Conservation (phyloP, 1,140 invertebrate species). For the Macrobrachium nipponense region DNA sequence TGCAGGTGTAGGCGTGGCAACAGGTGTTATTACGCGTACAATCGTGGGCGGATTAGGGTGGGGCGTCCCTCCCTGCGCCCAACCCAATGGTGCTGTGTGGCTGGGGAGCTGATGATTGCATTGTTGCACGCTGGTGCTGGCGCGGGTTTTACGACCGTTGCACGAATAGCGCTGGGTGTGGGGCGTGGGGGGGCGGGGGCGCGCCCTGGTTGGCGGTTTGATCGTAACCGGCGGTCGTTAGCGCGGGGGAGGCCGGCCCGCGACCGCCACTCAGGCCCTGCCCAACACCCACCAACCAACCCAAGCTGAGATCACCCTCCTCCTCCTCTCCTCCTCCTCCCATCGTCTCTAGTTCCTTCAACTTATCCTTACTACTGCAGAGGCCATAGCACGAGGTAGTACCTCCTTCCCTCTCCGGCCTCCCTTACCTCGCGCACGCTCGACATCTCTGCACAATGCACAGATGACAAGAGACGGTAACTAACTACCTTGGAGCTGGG, state of each 20-base stretch:
- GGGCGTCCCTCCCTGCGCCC: slow-evolving; percentile 25
- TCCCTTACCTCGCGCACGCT: not conserved
- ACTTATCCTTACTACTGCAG: not conserved
- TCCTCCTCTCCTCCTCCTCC: not conserved
- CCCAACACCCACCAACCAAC: slow-evolving; percentile 21
- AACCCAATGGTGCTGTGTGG: slow-evolving; percentile 28
- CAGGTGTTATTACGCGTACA: slow-evolving; percentile 21
- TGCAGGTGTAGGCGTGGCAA: slow-evolving; percentile 12
- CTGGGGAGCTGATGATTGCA: slow-evolving; percentile 47
- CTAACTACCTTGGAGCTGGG: too few species aligned
- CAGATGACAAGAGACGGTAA: too few species aligned
- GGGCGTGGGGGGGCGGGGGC: slow-evolving; percentile 41
- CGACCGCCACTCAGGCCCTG: slow-evolving; percentile 3
- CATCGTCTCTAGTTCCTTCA: not conserved
- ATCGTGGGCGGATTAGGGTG: slow-evolving; percentile 10
- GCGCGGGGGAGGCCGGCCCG: slow-evolving; percentile 35
- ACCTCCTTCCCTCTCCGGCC: not conserved
- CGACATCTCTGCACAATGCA: not conserved
- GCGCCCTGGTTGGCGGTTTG: slow-evolving; percentile 44
- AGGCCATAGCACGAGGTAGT: not conserved
- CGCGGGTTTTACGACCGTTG: slow-evolving; percentile 49
- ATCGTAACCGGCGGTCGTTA: slow-evolving; percentile 44
- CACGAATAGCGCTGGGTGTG: slow-evolving; percentile 46
- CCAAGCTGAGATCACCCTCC: not conserved
- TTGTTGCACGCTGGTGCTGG: slow-evolving; percentile 42